phyloP scores from a whole-genome alignment of 2,797 vertebrate genomes.

The Hirundo rustica region DNA sequence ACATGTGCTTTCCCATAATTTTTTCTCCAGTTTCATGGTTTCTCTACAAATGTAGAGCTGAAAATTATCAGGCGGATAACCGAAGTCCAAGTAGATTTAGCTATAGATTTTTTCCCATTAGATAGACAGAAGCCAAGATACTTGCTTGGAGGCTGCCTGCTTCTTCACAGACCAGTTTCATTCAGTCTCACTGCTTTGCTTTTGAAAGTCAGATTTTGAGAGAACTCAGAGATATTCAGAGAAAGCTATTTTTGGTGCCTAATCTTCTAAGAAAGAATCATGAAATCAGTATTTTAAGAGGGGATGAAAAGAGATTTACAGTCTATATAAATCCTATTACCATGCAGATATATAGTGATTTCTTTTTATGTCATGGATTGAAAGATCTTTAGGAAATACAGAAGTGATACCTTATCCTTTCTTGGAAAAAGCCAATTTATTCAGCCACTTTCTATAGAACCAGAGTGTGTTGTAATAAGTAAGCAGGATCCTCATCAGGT shows the following conservation, averaged over 20 bases:
- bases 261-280: conserved; percentile 27
- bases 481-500: not conserved
- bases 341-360: not conserved
- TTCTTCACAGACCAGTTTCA: not conserved
- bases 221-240: not conserved
- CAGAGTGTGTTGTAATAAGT: not conserved
- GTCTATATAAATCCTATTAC: conserved; percentile 46
- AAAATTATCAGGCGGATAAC: not conserved
- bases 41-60: not conserved
- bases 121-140: not conserved
- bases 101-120: not conserved
- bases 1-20: not conserved
- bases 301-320: conserved; percentile 31
- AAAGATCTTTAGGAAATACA: conserved; percentile 13
- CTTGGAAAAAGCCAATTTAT: not conserved
- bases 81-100: not conserved
- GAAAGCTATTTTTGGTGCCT: conserved; percentile 24
- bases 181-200: not conserved
- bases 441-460: not conserved
- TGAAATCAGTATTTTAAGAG: conserved; percentile 32
- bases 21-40: not conserved
- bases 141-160: not conserved
- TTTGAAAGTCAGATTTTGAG: conserved; percentile 36
- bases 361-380: not conserved
- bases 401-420: not conserved